Base-by-base conservation (phyloP, 2,113 vertebrate species). In the Pycnonotus jocosus region DNA sequence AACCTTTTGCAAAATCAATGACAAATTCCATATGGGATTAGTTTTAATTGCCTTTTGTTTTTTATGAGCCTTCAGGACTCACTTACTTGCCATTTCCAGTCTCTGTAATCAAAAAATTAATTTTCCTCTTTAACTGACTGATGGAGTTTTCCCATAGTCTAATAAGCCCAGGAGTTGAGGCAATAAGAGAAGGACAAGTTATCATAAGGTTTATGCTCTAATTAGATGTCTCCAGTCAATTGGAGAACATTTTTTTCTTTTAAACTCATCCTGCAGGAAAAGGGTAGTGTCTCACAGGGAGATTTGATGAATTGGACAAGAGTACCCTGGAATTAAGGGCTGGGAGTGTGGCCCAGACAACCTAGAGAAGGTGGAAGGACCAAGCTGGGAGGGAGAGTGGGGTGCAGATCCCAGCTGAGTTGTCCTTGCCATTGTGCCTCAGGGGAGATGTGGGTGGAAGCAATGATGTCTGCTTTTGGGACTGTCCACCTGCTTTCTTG, bases 1-100 rank as follows among this genome's bases (percentile, higher is more conserved):
- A 91, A 76, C 40, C 73, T 76, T 91, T 61, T 42, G 45, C 70
- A 78, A 91, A 91, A 54, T 65, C 66, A 91, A 69, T 85, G 70
- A 69, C 0, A 3, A 95, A 85, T 90, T 82, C 79, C 71, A 51
- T 60, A 33, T 7, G 60, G 74, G 71, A 85, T 77, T 82, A 48
- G 51, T 88, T 93, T 91, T 91, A 95, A 91, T 73, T 91, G 94
- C 38, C 87, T 91, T 72, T 92, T 92, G 81, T 82, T 95, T 94
- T 97, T 93, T 94, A 95, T 85, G 93, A 94, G 89, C 71, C 74
- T 95, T 91, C 62, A 87, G 77, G 70, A 89, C 70, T 85, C 73
- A 82, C 81, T 58, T 48, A 65, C 58, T 85, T 96, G 77, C 65
- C 61, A 69, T 89, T 92, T 94, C 62, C 35, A 96, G 15, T 42